Conservation (phyloP, 2,113 vertebrate genomes). For the Procavia capensis region DNA sequence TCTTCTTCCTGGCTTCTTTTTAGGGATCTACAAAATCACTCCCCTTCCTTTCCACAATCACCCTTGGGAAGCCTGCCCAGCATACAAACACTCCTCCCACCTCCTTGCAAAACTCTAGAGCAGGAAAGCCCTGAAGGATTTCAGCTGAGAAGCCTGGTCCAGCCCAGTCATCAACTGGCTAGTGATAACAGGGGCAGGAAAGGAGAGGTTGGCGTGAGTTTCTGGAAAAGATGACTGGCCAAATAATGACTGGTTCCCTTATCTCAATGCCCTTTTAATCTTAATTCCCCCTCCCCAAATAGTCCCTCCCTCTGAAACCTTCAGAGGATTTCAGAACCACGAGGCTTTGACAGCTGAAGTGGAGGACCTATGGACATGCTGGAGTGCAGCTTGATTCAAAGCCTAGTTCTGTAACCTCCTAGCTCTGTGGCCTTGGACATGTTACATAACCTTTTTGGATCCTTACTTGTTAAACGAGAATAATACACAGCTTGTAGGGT, state of each 20-base stretch:
- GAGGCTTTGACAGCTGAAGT: neutral
- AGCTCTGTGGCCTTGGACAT: neutral
- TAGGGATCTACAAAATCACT: slow-evolving; percentile 69
- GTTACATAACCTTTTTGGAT: neutral
- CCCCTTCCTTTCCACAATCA: slow-evolving; percentile 79
- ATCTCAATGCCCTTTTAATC: slow-evolving; percentile 71
- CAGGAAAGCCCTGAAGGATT: slow-evolving; percentile 73
- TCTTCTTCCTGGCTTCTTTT: slow-evolving; percentile 76
- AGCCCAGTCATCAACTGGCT: slow-evolving; percentile 41
- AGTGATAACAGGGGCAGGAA: slow-evolving; percentile 79
- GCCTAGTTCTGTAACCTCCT: neutral
- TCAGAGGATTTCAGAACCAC: slow-evolving; percentile 38
- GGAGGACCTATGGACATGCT: neutral
- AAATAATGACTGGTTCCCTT: slow-evolving; percentile 65
- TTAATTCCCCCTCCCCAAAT: neutral
- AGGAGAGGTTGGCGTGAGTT: slow-evolving; percentile 65
- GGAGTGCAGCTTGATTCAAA: neutral
- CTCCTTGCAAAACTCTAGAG: slow-evolving; percentile 66
- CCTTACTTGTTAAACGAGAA: neutral
- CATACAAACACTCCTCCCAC: slow-evolving; percentile 67
- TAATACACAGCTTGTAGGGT: neutral
- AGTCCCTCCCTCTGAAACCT: slow-evolving; percentile 19
- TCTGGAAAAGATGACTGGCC: slow-evolving; percentile 80
- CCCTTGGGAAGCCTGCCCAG: slow-evolving; percentile 77
- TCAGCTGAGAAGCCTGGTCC: slow-evolving; percentile 44